A percentile compares a stretch with the other conserved stretches of the same genome.
phyloP scores from a whole-genome alignment of 2,797 vertebrate genomes.

The Cephalopachus bancanus region DNA sequence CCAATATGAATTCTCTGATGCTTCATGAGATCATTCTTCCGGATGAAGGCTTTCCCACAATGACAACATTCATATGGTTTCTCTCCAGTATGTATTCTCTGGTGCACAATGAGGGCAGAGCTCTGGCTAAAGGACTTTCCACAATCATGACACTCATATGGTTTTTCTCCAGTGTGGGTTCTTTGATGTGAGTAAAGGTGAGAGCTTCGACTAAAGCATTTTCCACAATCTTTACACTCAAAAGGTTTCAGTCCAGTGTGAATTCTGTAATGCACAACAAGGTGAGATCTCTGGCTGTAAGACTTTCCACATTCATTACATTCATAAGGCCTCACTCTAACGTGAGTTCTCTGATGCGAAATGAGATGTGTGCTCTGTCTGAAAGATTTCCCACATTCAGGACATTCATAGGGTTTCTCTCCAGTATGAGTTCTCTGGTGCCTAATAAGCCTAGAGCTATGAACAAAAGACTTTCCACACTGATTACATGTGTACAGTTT shows the following conservation, averaged over 20 bases:
- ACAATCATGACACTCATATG: constrained; percentile 78
- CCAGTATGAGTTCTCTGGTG: constrained; percentile 92
- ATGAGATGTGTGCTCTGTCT: constrained; percentile 89
- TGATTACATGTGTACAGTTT: constrained; percentile 91
- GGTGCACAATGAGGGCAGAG: constrained; percentile 81
- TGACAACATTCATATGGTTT: constrained; percentile 80
- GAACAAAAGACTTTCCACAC: constrained; percentile 92
- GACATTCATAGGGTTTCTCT: constrained; percentile 90
- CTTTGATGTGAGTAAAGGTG: constrained; percentile 82
- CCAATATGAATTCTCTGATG: constrained; percentile 69
- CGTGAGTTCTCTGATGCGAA: constrained; percentile 89
- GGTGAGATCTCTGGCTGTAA: constrained; percentile 79
- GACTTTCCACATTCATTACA: constrained; percentile 81
- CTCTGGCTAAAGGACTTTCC: constrained; percentile 82
- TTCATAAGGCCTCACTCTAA: constrained; percentile 73
- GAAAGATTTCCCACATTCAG: constrained; percentile 90
- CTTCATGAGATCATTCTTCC: constrained; percentile 78
- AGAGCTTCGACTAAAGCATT: constrained; percentile 83
- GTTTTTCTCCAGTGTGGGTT: constrained; percentile 82
- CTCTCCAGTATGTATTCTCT: constrained; percentile 81
- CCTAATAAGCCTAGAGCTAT: constrained; percentile 90
- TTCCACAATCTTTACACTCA: constrained; percentile 83
- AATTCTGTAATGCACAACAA: constrained; percentile 81
- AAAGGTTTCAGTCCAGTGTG: constrained; percentile 86
- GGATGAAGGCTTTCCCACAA: constrained; percentile 82